Evolutionary conservation across 2,888 invertebrate genomes (phyloP).

Genomic region (Heteromyza rotundicornis): DNA sequence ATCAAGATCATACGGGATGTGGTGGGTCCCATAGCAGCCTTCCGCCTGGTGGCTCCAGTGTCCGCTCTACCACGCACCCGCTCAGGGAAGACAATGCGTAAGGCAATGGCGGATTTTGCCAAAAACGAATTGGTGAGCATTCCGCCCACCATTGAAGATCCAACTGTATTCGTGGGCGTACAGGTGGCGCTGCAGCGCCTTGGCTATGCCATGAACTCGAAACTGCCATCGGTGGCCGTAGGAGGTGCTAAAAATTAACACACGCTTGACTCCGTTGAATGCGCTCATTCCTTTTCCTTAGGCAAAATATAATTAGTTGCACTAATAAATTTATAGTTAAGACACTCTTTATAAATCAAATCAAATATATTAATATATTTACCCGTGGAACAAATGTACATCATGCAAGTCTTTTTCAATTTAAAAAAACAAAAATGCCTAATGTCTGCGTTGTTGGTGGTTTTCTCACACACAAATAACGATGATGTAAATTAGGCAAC

Average conservation of each 20-base stretch:
- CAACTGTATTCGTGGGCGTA: slow-evolving; percentile 80
- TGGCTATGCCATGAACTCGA: slow-evolving; percentile 76
- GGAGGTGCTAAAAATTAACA: no score
- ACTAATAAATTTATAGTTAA: no score
- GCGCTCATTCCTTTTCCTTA: no score
- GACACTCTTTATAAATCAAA: no score
- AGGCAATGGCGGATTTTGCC: slow-evolving; percentile 85
- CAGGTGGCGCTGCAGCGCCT: slow-evolving; percentile 76
- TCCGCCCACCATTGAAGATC: slow-evolving; percentile 87
- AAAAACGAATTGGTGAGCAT: slow-evolving; percentile 79
- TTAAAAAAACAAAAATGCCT: no score
- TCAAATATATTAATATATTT: no score
- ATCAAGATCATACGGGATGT: slow-evolving; percentile 60
- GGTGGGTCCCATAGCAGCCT: slow-evolving; percentile 81
- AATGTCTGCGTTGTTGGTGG: no score
- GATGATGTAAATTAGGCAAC: slow-evolving; percentile 1
- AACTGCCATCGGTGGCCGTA: slow-evolving; percentile 67
- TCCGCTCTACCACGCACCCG: slow-evolving; percentile 85
- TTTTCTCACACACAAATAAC: no score
- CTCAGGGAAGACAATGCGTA: slow-evolving; percentile 78
- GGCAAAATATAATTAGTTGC: no score
- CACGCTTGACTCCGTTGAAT: no score
- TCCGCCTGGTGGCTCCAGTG: slow-evolving; percentile 80
- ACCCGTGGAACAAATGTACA: no score
- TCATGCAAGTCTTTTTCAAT: no score